Evolutionary conservation across 2,888 invertebrate species (phyloP).

Genomic region (Harpagoxenus sublaevis): DNA sequence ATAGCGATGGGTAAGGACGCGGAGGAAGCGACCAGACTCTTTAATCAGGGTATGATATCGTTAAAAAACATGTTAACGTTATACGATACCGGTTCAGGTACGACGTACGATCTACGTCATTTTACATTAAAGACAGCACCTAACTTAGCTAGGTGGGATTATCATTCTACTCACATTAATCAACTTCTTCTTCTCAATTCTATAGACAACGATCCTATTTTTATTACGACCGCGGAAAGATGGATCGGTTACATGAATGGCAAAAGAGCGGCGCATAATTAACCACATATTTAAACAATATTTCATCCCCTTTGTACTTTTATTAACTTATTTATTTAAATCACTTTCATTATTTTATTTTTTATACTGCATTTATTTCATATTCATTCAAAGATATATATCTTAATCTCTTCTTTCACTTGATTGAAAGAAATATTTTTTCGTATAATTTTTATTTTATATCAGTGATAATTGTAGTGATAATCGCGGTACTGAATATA

Average conservation of each 20-base stretch:
- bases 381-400: not conserved
- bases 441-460: slow-evolving; percentile 32
- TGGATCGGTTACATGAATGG: slow-evolving; percentile 99
- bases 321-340: slow-evolving; percentile 37
- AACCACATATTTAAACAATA: slow-evolving; percentile 74
- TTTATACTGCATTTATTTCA: not conserved
- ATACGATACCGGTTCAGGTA: slow-evolving; percentile 98
- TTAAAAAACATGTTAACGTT: slow-evolving; percentile 95
- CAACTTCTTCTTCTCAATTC: slow-evolving; percentile 96
- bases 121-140: slow-evolving; percentile 95
- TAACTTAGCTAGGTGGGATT: slow-evolving; percentile 99
- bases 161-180: slow-evolving; percentile 99
- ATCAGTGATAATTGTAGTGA: not conserved
- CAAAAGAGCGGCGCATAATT: slow-evolving; percentile 97
- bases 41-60: slow-evolving; percentile 94
- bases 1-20: slow-evolving; percentile 91
- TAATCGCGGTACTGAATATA: not conserved
- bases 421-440: not conserved
- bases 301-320: not conserved
- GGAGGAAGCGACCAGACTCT: slow-evolving; percentile 92
- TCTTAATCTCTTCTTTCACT: not conserved
- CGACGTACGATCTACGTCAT: slow-evolving; percentile 98
- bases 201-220: slow-evolving; percentile 93
- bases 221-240: slow-evolving; percentile 94
- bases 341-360: not conserved